These are phyloP conservation scores for Sparidentex hasta DNA, from an alignment of 2,797 vertebrate species.

Conservation along the genomic window DNA sequence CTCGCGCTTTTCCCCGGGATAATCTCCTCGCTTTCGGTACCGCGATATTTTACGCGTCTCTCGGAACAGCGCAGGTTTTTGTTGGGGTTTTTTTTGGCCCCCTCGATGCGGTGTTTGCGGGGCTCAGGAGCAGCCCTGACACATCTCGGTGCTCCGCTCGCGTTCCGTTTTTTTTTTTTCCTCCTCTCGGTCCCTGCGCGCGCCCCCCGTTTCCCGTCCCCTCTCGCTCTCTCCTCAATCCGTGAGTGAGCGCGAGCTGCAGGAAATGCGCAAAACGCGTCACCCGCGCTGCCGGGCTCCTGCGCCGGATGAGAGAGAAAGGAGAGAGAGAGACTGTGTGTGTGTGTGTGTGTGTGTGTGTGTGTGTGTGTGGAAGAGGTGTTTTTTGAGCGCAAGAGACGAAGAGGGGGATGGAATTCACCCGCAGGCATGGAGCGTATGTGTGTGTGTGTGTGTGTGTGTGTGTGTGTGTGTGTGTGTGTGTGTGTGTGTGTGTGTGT, in stretches of 20 bases:
- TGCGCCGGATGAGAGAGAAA: constrained; percentile 79
- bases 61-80: constrained; percentile 16
- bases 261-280: constrained; percentile 99
- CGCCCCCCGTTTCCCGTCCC: constrained; percentile 80
- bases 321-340: constrained; percentile 52
- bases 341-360: constrained; percentile 24
- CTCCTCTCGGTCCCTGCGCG: constrained; percentile 65
- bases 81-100: too few relatives aligned
- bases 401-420: constrained; percentile 72
- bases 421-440: constrained; percentile 63
- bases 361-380: constrained; percentile 50
- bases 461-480: constrained; percentile 24
- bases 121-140: constrained; percentile 38
- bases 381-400: constrained; percentile 48
- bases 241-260: constrained; percentile 87
- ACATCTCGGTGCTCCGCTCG: constrained; percentile 58
- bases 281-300: constrained; percentile 79
- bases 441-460: constrained; percentile 24
- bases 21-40: constrained; percentile 64
- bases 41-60: constrained; percentile 52
- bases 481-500: constrained; percentile 17
- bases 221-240: constrained; percentile 70
- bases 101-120: constrained; percentile 34
- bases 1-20: constrained; percentile 59
- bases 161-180: constrained; percentile 4